Conservation (phyloP, 2,113 vertebrate species). For the Oxygymnocypris stewartii region DNA sequence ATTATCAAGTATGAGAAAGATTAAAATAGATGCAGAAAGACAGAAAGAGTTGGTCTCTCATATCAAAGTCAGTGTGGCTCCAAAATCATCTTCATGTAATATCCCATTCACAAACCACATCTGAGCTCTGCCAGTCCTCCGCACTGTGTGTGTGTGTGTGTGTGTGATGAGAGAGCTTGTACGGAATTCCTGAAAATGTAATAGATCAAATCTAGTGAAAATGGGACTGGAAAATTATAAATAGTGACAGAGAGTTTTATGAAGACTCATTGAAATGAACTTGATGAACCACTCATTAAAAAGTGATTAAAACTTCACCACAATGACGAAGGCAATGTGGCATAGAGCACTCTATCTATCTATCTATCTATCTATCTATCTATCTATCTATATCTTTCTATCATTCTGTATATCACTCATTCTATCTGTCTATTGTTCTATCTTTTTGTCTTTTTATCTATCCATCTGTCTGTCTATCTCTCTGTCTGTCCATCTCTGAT, state of each 20-base stretch:
- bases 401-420: not conserved
- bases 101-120: constrained; percentile 55
- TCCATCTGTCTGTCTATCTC: not conserved
- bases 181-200: not conserved
- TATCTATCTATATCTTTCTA: not conserved
- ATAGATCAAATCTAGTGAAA: constrained; percentile 1
- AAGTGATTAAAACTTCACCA: not conserved
- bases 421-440: too few relatives aligned
- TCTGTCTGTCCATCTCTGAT: not conserved
- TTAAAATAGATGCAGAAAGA: constrained; percentile 15
- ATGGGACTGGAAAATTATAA: not conserved
- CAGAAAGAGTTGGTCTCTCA: not conserved
- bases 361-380: not conserved
- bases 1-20: not conserved
- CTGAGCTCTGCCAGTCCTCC: constrained; percentile 50
- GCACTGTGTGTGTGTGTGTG: constrained; percentile 12
- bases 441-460: too few relatives aligned
- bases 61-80: constrained; percentile 1
- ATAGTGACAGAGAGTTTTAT: not conserved
- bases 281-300: not conserved
- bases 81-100: constrained; percentile 48
- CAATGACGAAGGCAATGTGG: not conserved
- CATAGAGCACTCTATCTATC: not conserved
- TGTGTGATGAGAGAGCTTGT: constrained; percentile 1
- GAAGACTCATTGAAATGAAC: not conserved